These are phyloP conservation scores for Himalopsyche tibetana DNA, from an alignment of 2,888 invertebrate species.

Conservation along the genomic window DNA sequence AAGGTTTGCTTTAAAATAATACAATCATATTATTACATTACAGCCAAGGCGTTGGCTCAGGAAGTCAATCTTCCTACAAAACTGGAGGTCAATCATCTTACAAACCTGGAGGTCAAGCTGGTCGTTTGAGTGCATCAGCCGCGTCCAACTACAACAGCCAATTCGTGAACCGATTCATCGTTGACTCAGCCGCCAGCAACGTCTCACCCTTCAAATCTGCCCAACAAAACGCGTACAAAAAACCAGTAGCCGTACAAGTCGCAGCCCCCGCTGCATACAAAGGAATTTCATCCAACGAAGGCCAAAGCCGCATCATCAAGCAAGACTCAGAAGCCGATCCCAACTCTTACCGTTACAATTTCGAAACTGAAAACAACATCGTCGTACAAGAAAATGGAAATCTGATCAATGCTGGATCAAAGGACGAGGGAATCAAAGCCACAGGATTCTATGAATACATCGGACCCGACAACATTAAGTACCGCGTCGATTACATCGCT, in stretches of 20 bases:
- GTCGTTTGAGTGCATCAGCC: slow-evolving; percentile 10
- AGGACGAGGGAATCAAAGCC: slow-evolving; percentile 75
- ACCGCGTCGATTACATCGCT: slow-evolving; percentile 76
- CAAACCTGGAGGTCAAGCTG: background rate
- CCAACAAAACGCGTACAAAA: background rate
- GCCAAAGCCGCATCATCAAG: slow-evolving; percentile 57
- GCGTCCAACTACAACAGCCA: slow-evolving; percentile 44
- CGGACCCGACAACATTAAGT: slow-evolving; percentile 76
- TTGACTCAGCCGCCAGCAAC: slow-evolving; percentile 54
- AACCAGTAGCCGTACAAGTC: background rate
- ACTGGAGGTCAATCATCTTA: background rate
- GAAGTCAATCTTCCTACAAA: background rate
- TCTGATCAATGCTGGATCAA: slow-evolving; percentile 74
- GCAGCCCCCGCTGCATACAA: background rate
- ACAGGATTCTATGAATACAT: slow-evolving; percentile 77
- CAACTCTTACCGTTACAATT: slow-evolving; percentile 67
- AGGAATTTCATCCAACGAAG: slow-evolving; percentile 51
- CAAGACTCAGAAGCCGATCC: slow-evolving; percentile 57
- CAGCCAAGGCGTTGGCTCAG: background rate
- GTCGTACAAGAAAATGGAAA: slow-evolving; percentile 75
- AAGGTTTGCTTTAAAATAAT: too few species aligned
- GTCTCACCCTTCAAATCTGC: slow-evolving; percentile 21
- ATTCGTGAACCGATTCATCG: slow-evolving; percentile 51
- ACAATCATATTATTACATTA: too few species aligned
- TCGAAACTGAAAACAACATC: slow-evolving; percentile 76